phyloP scores from a whole-genome alignment of 2,113 vertebrate species.

The Sprattus sprattus region DNA sequence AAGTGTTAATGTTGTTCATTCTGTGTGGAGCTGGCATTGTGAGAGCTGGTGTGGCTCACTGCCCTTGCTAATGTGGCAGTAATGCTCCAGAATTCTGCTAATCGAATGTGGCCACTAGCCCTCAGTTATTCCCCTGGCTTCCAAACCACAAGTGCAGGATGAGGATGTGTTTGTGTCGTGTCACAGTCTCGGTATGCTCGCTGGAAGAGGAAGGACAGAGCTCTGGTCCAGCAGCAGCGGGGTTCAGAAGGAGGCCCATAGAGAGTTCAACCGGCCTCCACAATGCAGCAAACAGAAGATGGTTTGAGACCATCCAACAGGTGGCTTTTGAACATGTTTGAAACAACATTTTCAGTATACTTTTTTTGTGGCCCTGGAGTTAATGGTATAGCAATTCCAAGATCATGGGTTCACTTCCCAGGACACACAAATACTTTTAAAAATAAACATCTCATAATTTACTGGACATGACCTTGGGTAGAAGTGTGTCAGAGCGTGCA shows the following conservation, averaged over 20 bases:
- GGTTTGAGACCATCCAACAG: not conserved
- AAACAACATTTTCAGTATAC: not conserved
- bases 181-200: not conserved
- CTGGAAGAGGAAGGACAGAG: not conserved
- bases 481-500: too few species aligned
- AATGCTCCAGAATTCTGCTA: not conserved
- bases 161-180: not conserved
- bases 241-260: not conserved
- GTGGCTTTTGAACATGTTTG: not conserved
- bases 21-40: not conserved
- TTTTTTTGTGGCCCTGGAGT: not conserved
- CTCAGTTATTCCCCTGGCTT: not conserved
- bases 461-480: too few species aligned
- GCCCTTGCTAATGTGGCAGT: not conserved
- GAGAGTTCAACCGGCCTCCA: not conserved
- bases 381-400: not conserved
- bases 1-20: not conserved
- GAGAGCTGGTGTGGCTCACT: not conserved
- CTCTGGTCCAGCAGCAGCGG: not conserved
- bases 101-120: not conserved
- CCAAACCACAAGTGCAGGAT: not conserved
- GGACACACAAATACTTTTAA: too few species aligned
- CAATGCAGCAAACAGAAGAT: not conserved
- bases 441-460: too few species aligned
- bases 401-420: not conserved